Base-by-base conservation (phyloP, 2,113 vertebrate genomes). In the Myrmecophaga tridactyla region DNA sequence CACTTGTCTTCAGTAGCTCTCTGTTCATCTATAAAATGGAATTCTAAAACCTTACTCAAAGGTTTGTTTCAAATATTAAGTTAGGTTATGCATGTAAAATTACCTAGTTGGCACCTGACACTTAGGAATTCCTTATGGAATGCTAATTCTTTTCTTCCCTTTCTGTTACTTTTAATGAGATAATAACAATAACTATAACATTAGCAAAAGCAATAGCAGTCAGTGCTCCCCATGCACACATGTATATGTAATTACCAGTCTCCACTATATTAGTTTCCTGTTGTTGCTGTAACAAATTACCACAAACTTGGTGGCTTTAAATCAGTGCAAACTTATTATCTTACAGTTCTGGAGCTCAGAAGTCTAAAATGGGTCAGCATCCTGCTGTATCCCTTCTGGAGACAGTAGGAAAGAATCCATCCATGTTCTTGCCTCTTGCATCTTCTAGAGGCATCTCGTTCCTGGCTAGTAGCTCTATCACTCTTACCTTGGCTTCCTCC, bases 181-280 rank as follows among this genome's bases (percentile, higher is more conserved):
- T 56, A 78, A 46, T 48, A 81, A 48, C 6, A 36, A 46, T 31
- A 27, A 48, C 6, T 3, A 34, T 9, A 46, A 29, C 7, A 6
- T 4, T 1, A 31, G 48, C 34, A 60, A 77, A 86, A 70, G 2
- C 73, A 62, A 29, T 3, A 60, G n/a, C 58, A 9, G 31, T 51
- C 67, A 2, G 10, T 3, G 65, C 0, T 1, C 13, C 46, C n/a
- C 3, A 0, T n/a, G 7, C 1, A 1, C 31, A 58, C 3, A 48
- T 20, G 27, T 20, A 1, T 6, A 4, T 17, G 0, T 2, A 14
- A 20, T 31, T 72, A 17, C 13, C 69, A 29, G 2, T 25, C 34
- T 36, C 41, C 46, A 31, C 36, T 87, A 3, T 39, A 48, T 48
- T 48, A 48, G 46, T 48, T 48, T 48, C 46, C 46, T 48, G 46